Evolutionary conservation across 2,888 invertebrate genomes (phyloP).

Genomic region (Ormyrus labotus): DNA sequence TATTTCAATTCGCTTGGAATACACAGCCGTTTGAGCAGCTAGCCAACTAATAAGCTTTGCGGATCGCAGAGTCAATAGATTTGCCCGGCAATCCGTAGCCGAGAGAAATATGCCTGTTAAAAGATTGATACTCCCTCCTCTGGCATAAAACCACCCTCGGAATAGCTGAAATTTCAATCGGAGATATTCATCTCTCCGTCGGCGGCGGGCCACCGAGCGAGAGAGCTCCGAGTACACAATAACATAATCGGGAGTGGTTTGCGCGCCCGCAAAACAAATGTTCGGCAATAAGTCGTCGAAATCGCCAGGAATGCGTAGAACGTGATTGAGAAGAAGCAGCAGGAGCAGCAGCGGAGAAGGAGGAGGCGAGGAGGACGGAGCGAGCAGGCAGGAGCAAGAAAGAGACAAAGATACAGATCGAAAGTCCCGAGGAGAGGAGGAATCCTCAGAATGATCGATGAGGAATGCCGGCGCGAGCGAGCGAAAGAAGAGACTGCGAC

Average conservation of each 20-base stretch:
- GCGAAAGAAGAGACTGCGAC: slow-evolving; percentile 42
- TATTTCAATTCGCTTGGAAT: too few species aligned
- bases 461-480: slow-evolving; percentile 59
- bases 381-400: background rate
- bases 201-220: slow-evolving; percentile 11
- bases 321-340: slow-evolving; percentile 39
- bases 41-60: too few species aligned
- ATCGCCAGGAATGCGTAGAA: slow-evolving; percentile 46
- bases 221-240: slow-evolving; percentile 22
- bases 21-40: too few species aligned
- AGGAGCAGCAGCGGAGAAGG: slow-evolving; percentile 17
- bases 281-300: slow-evolving; percentile 50
- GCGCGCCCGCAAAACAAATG: slow-evolving; percentile 45
- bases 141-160: background rate
- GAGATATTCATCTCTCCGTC: background rate
- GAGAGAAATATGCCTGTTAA: too few species aligned
- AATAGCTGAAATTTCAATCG: background rate
- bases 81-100: too few species aligned
- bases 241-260: slow-evolving; percentile 36
- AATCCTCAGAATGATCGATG: slow-evolving; percentile 64
- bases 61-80: too few species aligned
- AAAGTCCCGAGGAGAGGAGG: slow-evolving; percentile 53
- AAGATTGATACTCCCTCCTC: background rate
- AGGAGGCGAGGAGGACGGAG: slow-evolving; percentile 14
- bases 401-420: slow-evolving; percentile 54